Evolutionary conservation across 2,113 vertebrate species (phyloP).

Genomic region (Garra rufa): DNA sequence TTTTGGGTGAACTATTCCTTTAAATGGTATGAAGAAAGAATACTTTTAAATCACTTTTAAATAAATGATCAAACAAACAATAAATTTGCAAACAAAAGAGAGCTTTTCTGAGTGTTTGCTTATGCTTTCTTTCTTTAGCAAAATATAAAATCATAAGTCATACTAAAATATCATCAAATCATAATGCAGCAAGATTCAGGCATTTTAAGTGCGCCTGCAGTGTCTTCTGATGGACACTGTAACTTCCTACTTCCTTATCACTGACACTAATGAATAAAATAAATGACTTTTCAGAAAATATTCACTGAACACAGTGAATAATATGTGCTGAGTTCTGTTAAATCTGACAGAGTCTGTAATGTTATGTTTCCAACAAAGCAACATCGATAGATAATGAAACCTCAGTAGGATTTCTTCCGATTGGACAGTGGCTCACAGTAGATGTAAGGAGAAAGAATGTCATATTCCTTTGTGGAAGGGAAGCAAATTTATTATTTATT

Average conservation of each 20-base stretch:
- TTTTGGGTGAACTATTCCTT: too few species aligned
- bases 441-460: background rate
- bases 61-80: background rate
- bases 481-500: conserved; percentile 20
- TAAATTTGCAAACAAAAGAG: background rate
- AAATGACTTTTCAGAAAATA: background rate
- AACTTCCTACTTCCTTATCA: background rate
- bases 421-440: background rate
- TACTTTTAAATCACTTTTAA: background rate
- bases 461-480: background rate
- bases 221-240: background rate
- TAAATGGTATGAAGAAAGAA: background rate
- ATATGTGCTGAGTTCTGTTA: background rate
- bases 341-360: background rate
- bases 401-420: background rate
- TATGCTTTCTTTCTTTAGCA: background rate
- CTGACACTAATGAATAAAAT: background rate
- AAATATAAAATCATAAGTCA: background rate
- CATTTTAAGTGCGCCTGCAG: background rate
- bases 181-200: background rate
- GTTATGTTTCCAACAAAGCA: background rate
- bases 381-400: background rate
- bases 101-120: background rate
- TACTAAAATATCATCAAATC: too few species aligned
- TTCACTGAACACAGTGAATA: background rate